phyloP scores from a whole-genome alignment of 2,888 invertebrate species.

The Cephus spinipes region DNA sequence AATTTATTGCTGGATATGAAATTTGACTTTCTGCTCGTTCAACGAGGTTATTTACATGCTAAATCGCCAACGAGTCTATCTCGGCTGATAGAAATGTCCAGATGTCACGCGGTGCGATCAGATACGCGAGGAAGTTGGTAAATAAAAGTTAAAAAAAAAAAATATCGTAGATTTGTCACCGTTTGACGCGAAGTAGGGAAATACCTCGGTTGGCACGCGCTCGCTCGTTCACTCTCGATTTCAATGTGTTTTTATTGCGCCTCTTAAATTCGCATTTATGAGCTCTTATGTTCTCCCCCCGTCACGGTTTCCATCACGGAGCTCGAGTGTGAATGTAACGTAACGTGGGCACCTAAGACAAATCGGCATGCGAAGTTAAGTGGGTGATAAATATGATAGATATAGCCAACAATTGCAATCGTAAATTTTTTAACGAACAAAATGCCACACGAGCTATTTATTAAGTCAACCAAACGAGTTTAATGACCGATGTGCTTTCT shows the following conservation, averaged over 20 bases:
- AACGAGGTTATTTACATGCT: not conserved
- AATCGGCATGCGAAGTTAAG: slow-evolving; percentile 55
- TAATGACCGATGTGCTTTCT: slow-evolving; percentile 37
- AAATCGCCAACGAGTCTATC: not conserved
- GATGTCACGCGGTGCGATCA: not conserved
- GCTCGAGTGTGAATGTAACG: slow-evolving; percentile 38
- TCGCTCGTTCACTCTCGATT: slow-evolving; percentile 66
- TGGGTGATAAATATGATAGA: slow-evolving; percentile 58
- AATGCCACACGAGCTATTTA: slow-evolving; percentile 33
- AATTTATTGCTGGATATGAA: not conserved
- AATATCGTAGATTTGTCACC: not conserved
- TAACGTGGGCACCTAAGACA: slow-evolving; percentile 51
- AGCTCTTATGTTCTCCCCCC: slow-evolving; percentile 64
- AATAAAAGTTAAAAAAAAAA: not conserved
- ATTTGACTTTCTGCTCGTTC: not conserved
- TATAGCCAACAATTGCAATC: slow-evolving; percentile 50
- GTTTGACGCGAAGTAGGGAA: slow-evolving; percentile 38
- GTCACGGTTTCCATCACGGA: slow-evolving; percentile 35
- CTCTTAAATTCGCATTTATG: slow-evolving; percentile 68
- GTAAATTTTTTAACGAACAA: slow-evolving; percentile 43
- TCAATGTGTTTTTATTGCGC: slow-evolving; percentile 68
- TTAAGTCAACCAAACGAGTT: slow-evolving; percentile 43
- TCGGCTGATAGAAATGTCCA: not conserved
- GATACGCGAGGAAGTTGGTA: not conserved
- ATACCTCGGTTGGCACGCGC: slow-evolving; percentile 52